Evolutionary conservation across 2,113 vertebrate species (phyloP).

Genomic region (Gallinago undulata): DNA sequence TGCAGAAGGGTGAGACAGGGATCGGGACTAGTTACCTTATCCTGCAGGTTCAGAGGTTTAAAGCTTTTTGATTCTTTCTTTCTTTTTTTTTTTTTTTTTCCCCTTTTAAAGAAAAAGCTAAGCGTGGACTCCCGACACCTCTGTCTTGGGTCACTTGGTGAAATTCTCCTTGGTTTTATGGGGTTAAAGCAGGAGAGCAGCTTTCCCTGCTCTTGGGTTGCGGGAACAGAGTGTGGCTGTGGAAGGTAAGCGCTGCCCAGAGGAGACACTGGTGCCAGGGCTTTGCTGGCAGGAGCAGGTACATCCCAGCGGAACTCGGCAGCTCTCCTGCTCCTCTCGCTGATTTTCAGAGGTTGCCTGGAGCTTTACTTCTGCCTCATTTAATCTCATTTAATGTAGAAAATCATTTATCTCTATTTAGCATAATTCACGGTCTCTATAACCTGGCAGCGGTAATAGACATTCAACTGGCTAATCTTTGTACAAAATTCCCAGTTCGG

Average conservation of each 20-base stretch:
- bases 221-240: background rate
- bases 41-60: background rate
- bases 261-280: background rate
- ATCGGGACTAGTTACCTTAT: background rate
- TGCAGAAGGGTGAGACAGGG: background rate
- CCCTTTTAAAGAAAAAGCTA: background rate
- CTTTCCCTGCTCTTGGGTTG: background rate
- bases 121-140: rapidly evolving
- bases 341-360: background rate
- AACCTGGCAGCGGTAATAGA: background rate
- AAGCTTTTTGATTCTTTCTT: background rate
- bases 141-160: background rate
- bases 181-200: background rate
- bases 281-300: background rate
- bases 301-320: background rate
- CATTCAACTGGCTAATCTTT: background rate
- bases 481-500: background rate
- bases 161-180: background rate
- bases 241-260: background rate
- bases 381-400: background rate
- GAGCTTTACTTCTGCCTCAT: background rate
- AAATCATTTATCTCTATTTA: background rate
- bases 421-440: background rate
- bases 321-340: background rate
- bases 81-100: background rate